Base-by-base conservation (phyloP, 2,888 invertebrate species). In the Ischnura elegans region DNA sequence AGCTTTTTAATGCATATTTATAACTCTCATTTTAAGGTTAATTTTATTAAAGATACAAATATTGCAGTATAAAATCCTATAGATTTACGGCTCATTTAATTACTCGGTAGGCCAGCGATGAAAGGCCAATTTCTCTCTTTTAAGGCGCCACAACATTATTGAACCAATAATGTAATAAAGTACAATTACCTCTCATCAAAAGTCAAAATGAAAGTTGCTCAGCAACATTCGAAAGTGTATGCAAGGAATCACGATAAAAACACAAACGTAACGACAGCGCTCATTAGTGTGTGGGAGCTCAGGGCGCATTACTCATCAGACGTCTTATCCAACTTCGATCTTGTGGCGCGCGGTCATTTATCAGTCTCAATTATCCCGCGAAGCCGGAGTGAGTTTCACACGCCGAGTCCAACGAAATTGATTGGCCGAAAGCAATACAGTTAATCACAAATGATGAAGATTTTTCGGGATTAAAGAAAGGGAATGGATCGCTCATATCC, bases 401-500 rank as follows among this genome's bases (percentile, higher is more conserved):
- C 76, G 76, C 36, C 76, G 76, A 29, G 76, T 76, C 36, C 8
- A 76, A 36, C 13, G 25, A 76, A 76, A 76, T 36, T 76, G 36
- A 76, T 76, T 76, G 36, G 36, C 76, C 76, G 10, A 76, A 76
- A 76, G 36, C 76, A 76, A 76, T 76, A 76, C 76, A 76, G 36
- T 76, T 36, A 76, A 29, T 36, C 36, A 76, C 76, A 36, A 13
- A 29, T 36, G 76, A 76, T 76, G 76, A 36, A 76, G 36, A 36
- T 10, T 76, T 76, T 76, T 36, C 36, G 76, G 29, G 76, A 76
- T 76, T 36, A 76, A 29, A 29, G 13, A 76, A 76, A 76, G 36
- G n/a, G 36, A 76, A 36, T 36, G 25, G 10, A 16, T 29, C 29
- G n/a, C 76, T 76, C 76, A 76, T 36, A 8, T 36, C 76, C 36